Percentiles rank a stretch among this genome's conserved stretches.
These are phyloP conservation scores for Rhynchonema sp. DNA, from an alignment of 2,888 invertebrate species.

Conservation along the genomic window DNA sequence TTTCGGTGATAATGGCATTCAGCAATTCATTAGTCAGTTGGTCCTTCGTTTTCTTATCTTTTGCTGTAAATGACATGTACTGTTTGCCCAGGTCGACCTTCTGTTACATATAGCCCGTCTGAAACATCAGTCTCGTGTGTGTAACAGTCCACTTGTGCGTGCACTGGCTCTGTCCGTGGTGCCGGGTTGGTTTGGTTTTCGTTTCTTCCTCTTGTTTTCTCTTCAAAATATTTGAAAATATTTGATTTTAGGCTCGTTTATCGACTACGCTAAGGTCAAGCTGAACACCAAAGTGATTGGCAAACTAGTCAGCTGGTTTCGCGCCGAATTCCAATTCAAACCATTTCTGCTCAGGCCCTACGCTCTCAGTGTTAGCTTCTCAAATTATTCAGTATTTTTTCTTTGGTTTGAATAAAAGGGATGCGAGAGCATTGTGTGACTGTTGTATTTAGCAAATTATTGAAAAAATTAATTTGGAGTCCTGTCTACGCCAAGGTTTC, in stretches of 20 bases:
- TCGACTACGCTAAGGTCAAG: too few species aligned
- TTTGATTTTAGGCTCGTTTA: too few species aligned
- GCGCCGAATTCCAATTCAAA: background rate
- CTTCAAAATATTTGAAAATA: too few species aligned
- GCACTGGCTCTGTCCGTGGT: background rate
- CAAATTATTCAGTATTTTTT: background rate
- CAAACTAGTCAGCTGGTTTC: background rate
- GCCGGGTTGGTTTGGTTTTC: background rate
- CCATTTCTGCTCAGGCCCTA: background rate
- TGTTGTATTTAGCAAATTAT: too few species aligned
- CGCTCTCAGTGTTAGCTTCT: background rate
- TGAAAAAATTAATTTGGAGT: too few species aligned
- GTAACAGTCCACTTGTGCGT: background rate
- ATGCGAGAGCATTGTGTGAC: too few species aligned
- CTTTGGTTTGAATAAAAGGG: too few species aligned
- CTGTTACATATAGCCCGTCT: background rate
- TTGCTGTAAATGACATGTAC: background rate
- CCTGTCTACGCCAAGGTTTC: too few species aligned
- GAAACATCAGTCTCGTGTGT: background rate
- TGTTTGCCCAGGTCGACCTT: background rate
- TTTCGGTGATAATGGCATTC: too few species aligned
- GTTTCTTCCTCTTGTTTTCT: background rate
- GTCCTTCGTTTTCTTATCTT: background rate
- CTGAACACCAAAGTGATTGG: background rate
- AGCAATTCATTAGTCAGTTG: too few species aligned